phyloP scores from a whole-genome alignment of 2,113 vertebrate genomes.

The Rostratula benghalensis region DNA sequence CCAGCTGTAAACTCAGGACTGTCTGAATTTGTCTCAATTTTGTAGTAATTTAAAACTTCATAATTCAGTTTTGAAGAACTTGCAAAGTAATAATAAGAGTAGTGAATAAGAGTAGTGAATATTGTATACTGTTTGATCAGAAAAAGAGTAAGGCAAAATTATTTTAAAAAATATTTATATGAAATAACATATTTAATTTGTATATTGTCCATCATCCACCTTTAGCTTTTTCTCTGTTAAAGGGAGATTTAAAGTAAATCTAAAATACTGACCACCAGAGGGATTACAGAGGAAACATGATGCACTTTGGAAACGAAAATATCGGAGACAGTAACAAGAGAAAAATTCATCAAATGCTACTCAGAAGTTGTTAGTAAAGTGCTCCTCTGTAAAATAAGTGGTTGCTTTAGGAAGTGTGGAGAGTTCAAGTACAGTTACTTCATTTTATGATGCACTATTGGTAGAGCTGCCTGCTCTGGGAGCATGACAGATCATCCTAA shows the following conservation, averaged over 20 bases:
- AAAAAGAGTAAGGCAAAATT: not conserved
- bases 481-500: not conserved
- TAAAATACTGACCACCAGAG: not conserved
- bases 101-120: not conserved
- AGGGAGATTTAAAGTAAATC: not conserved
- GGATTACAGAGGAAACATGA: not conserved
- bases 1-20: not conserved
- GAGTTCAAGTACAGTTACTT: not conserved
- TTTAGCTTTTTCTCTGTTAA: not conserved
- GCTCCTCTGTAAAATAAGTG: not conserved
- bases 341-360: not conserved
- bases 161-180: not conserved
- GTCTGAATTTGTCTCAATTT: conserved; percentile 4
- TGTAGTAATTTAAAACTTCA: conserved; percentile 24
- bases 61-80: conserved; percentile 48
- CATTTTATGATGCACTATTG: not conserved
- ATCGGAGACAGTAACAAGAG: not conserved
- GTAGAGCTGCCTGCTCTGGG: not conserved
- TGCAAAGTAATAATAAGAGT: not conserved
- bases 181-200: not conserved
- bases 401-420: not conserved
- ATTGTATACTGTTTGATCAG: not conserved
- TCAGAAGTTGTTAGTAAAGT: not conserved
- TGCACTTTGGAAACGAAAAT: not conserved
- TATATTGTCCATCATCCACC: not conserved